Percentiles rank a stretch among this genome's conserved stretches.
These are phyloP conservation scores for Cyprinella venusta DNA, from an alignment of 2,797 vertebrate genomes.

Conservation along the genomic window DNA sequence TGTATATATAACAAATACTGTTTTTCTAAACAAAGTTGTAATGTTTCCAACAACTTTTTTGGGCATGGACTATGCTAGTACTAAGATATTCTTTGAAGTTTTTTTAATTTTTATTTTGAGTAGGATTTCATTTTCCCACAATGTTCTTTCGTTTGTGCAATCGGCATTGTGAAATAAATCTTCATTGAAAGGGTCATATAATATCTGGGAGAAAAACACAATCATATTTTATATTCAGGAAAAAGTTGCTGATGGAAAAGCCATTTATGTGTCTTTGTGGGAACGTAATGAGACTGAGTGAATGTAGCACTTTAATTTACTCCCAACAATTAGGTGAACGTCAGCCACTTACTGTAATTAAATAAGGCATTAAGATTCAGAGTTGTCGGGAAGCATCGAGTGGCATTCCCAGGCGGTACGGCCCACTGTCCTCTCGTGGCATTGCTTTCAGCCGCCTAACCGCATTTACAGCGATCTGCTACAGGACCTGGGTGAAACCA, in stretches of 20 bases:
- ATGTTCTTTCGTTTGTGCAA: background rate
- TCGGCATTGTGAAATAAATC: conserved; percentile 11
- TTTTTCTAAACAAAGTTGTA: background rate
- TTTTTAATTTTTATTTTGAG: background rate
- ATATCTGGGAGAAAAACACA: conserved; percentile 4
- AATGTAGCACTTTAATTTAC: conserved; percentile 37
- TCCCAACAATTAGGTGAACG: conserved; percentile 31
- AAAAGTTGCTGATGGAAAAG: conserved; percentile 38
- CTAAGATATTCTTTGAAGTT: background rate
- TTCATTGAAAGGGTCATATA: conserved; percentile 9
- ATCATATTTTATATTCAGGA: conserved; percentile 31
- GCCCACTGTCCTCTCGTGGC: conserved; percentile 7
- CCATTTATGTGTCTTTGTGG: conserved; percentile 40
- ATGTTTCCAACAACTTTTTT: background rate
- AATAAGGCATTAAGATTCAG: conserved; percentile 29
- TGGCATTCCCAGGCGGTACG: conserved; percentile 37
- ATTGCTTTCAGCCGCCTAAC: conserved; percentile 6
- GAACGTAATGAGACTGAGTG: conserved; percentile 6
- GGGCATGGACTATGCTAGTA: background rate
- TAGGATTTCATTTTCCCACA: conserved; percentile 15
- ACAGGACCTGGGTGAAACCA: conserved; percentile 31
- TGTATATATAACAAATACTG: background rate
- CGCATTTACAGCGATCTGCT: conserved; percentile 15
- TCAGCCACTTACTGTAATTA: conserved; percentile 49
- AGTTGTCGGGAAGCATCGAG: conserved; percentile 13